phyloP scores from a whole-genome alignment of 2,888 invertebrate species.

The Mermis nigrescens region DNA sequence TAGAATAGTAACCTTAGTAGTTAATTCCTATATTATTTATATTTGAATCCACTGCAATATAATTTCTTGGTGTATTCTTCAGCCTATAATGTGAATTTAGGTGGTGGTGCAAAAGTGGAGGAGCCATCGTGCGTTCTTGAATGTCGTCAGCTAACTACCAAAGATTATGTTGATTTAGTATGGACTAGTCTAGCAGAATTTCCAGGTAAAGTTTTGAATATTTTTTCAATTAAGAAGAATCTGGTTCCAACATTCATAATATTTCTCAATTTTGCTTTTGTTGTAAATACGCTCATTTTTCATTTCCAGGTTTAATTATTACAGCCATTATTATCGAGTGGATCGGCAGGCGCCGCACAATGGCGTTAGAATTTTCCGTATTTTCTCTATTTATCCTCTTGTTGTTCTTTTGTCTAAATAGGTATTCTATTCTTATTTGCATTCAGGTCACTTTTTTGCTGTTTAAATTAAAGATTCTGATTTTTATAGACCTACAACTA shows the following conservation, averaged over 20 bases:
- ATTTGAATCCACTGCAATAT: neutral
- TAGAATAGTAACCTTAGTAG: no score
- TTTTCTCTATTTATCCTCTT: slow-evolving; percentile 50
- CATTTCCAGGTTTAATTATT: slow-evolving; percentile 52
- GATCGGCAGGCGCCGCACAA: slow-evolving; percentile 70
- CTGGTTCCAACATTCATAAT: no score
- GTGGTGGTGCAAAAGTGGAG: neutral
- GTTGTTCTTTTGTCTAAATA: slow-evolving; percentile 46
- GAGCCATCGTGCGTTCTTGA: slow-evolving; percentile 28
- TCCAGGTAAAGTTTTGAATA: slow-evolving; percentile 57
- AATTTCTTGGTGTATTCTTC: neutral
- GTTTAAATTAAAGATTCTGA: neutral
- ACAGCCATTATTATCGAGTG: slow-evolving; percentile 72
- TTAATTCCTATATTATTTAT: no score
- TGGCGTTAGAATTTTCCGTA: slow-evolving; percentile 72
- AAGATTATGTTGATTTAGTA: slow-evolving; percentile 72
- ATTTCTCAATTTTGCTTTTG: no score
- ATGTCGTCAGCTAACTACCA: slow-evolving; percentile 48
- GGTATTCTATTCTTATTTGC: slow-evolving; percentile 16
- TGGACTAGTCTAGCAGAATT: slow-evolving; percentile 88
- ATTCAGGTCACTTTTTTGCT: neutral
- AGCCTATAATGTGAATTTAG: neutral
- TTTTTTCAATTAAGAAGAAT: no score
- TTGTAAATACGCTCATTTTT: neutral
- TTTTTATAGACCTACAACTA: slow-evolving; percentile 38